Evolutionary conservation across 1,140 invertebrate species (phyloP), one percentile per base, ranked within the genome.

Genomic region (Rhyzopertha dominica): DNA sequence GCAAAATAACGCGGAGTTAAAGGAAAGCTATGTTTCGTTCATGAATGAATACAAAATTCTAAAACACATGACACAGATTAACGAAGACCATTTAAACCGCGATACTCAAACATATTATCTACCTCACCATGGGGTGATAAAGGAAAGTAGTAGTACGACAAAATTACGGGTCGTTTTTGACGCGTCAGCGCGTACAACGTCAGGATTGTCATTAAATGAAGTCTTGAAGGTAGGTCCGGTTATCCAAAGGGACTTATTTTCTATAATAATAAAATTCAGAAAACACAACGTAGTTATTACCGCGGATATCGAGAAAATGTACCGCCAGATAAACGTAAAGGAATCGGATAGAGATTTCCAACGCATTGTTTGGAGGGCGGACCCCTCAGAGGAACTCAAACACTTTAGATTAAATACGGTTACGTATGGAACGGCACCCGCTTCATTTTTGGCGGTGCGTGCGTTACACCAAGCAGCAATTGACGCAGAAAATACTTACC

Each of bases 221-320:
- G 32, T 48, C n/a, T 43, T 61, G 25, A 22, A 43, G 8, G 35
- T 49, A 8, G 62, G 62, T 2, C 57, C 58, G 1, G 59, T 41
- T 9, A 26, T 60, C 3, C 62, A 63, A 40, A 7, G 47, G 5
- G 49, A 57, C 22, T 40, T 66, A 3, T 49, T 58, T 10, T 29
- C 54, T 5, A 54, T 66, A 17, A 43, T 66, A 18, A 12, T 53
- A 10, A 16, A 49, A 20, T 54, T 59, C 31, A n/a, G 53, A 12
- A 23, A 35, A 17, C 34, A 46, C 22, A 19, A 20, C 13, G 24
- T 32, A 28, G 54, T 56, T 4, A 14, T 61, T 5, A 46, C 35
- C 14, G 62, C 58, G 2, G 71, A 74, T 31, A 61, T 73, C 2
- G 41, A 49, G n/a, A 67, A 70, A 47, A 74, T 74, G 69, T 76